Evolutionary conservation across 2,888 invertebrate genomes (phyloP), one percentile per base, ranked within the genome.

Genomic region (Melieria crassipennis): DNA sequence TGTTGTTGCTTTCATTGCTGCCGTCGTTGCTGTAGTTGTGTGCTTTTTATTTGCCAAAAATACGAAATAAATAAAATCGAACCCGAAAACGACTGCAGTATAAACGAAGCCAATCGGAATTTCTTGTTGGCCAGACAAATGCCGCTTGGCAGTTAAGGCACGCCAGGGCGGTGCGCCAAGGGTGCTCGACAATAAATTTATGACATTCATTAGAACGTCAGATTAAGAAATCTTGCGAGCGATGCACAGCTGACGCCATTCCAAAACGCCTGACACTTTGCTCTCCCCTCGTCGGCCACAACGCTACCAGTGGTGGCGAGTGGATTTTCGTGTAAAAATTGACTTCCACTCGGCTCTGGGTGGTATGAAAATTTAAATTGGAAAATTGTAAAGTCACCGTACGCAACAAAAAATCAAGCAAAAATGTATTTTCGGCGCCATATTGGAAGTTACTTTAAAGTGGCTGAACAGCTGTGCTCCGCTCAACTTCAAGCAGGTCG

Each of bases 181-280:
- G 78, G 78, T 78, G 79, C 81, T 82, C 75, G 76, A 78, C 83
- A 80, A 85, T 83, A 85, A 84, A 84, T 84, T 84, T 84, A 84
- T 84, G 85, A 84, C 84, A 84, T 84, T 84, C 85, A 84, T 84
- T 84, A 85, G 84, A 84, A 82, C 79, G 84, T 81, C 82, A 82
- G 84, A 85, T 84, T 85, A 84, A 80, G 83, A 80, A 83, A 82
- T 83, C 76, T 80, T 77, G 71, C 75, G 72, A 67, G 71, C 65
- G 76, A 78, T 77, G 79, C 80, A 80, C 85, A 85, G 84, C 83
- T 83, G 82, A 84, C 82, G 84, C 82, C 79, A 76, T 70, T 56
- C 60, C 56, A 11, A 5, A 52, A 30, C 42, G 47, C 58, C 47
- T 60, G 16, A 13, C 48, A 16, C 46, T 55, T 45, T 43, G 47